Evolutionary conservation across 2,888 invertebrate species (phyloP), one percentile per base, ranked within the genome.

Genomic region (Oscheius sp.): DNA sequence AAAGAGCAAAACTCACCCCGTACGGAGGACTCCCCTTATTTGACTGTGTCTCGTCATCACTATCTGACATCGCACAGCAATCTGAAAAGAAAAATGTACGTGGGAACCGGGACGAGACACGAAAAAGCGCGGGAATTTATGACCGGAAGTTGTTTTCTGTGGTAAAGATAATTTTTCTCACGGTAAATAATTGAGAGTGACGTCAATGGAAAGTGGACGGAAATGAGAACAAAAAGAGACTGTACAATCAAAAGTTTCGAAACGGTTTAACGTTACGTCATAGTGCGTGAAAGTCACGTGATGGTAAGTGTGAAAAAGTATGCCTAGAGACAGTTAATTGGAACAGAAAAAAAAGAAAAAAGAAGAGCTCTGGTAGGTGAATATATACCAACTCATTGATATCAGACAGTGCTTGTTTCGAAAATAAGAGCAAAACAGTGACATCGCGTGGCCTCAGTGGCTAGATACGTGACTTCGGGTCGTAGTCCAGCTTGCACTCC

Each of bases 41-140:
- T n/a, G 68, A 32, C 55, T 68, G 68, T 35, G 55, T 53, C 53
- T 68, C 68, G 11, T 68, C 68, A 68, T 68, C 68, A n/a, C 68
- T 68, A 68, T 68, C 68, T 53, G 68, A 68, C 68, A 68, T 68
- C 29, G n/a, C 58, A 58, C 21, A 33, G 32, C 58, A 58, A 42
- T 42, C 42, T 42, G 42, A 42, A 42, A 42, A 42, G 42, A 42
- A 42, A 42, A 42, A 48, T 47, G 29, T 11, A 35, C 35, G 5
- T 60, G 37, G 37, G 37, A 60, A 35, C 3, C 3, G 53, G 48
- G 73, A 65, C 2, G 7, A 47, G 55, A 11, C 21, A 59, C 42
- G 66, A 71, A 75, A 35, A 47, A 62, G 48, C 33, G 58, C 60
- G 66, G 51, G 60, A 58, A 58, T 70, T 73, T 65, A 70, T 74